Evolutionary conservation across 2,797 vertebrate genomes (phyloP).

Genomic region (Salarias fasciatus): DNA sequence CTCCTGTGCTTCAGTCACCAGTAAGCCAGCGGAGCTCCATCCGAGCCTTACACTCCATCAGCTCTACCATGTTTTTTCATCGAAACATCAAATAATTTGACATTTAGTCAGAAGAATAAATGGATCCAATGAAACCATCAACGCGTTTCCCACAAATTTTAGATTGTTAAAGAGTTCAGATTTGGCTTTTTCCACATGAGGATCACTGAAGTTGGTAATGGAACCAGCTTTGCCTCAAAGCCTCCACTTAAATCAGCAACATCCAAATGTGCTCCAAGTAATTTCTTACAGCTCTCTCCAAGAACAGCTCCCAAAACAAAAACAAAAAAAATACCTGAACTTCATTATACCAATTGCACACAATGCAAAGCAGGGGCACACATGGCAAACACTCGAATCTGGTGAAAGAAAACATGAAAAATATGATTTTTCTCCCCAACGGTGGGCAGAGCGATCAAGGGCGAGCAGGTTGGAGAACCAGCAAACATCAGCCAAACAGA

Average conservation of each 20-base stretch:
- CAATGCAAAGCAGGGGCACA: neutral
- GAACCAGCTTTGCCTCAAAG: neutral
- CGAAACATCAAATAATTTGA: neutral
- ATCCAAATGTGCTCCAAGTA: no score
- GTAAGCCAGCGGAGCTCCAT: conserved; percentile 37
- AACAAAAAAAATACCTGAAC: no score
- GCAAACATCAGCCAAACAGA: conserved; percentile 21
- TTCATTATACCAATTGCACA: neutral
- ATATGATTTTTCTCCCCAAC: neutral
- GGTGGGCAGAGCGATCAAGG: neutral
- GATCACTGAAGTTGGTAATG: no score
- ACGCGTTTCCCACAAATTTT: neutral
- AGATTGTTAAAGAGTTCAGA: neutral
- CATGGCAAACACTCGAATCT: neutral
- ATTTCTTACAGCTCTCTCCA: no score
- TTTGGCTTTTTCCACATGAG: neutral
- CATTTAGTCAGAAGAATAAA: neutral
- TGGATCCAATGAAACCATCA: neutral
- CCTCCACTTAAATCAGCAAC: neutral
- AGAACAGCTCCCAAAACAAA: no score
- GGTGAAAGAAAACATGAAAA: neutral
- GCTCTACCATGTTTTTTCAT: neutral
- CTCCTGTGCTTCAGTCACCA: neutral
- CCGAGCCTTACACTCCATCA: conserved; percentile 60
- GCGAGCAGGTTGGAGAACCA: conserved; percentile 10